A percentile compares a stretch with the other conserved stretches of the same genome.
phyloP scores from a whole-genome alignment of 2,888 invertebrate genomes.

The Phaedon cochleariae region DNA sequence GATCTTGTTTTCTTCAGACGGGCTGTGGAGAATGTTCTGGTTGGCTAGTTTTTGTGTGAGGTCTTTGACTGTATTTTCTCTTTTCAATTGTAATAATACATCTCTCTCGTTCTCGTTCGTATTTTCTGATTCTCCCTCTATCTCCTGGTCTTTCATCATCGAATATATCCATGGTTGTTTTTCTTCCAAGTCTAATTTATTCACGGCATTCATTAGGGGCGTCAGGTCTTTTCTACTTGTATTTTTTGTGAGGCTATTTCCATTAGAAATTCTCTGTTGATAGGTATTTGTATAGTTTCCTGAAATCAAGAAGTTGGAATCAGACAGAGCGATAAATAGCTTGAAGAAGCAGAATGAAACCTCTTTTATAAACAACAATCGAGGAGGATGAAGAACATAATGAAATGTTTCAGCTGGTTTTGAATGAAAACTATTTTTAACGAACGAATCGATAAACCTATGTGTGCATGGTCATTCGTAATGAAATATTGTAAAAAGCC shows the following conservation, averaged over 20 bases:
- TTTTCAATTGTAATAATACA: conserved; percentile 74
- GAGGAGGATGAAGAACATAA: too few species aligned
- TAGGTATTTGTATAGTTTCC: conserved; percentile 68
- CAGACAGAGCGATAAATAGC: too few species aligned
- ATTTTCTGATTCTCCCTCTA: conserved; percentile 62
- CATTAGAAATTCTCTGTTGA: conserved; percentile 70
- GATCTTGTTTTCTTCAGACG: conserved; percentile 67
- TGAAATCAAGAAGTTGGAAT: conserved; percentile 46
- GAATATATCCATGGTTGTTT: conserved; percentile 60
- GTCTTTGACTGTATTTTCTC: conserved; percentile 89
- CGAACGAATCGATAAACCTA: too few species aligned
- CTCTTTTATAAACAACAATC: too few species aligned
- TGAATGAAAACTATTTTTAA: too few species aligned
- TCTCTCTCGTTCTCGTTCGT: conserved; percentile 64
- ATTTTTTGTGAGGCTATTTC: conserved; percentile 63
- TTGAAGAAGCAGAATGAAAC: too few species aligned
- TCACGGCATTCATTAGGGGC: conserved; percentile 66
- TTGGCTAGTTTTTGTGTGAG: conserved; percentile 85
- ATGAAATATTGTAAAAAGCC: too few species aligned
- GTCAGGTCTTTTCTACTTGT: conserved; percentile 65
- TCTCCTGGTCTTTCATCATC: conserved; percentile 48
- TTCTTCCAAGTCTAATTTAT: conserved; percentile 67
- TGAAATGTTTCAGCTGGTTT: too few species aligned
- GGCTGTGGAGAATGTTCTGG: conserved; percentile 68
- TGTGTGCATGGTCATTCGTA: too few species aligned